Evolutionary conservation across 2,113 vertebrate species (phyloP), one percentile per base, ranked within the genome.

Genomic region (Halichoerus grypus): DNA sequence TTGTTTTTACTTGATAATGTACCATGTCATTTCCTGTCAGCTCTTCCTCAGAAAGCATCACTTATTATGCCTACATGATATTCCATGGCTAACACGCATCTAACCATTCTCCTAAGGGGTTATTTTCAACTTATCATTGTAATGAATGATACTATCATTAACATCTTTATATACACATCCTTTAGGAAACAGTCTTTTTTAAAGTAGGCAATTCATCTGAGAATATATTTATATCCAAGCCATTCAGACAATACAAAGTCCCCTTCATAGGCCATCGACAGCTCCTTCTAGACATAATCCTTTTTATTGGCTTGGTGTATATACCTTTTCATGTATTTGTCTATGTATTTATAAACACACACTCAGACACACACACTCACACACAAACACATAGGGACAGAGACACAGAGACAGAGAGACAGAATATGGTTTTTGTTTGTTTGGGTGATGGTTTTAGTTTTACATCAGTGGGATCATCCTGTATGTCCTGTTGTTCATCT

Each of bases 1-100:
- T 46, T 94, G 36, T 19, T 67, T 89, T 97, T 19, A 81, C 39
- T 59, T 81, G 65, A 36, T 85, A 81, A 86, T n/a, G 39, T 77
- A 53, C 26, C 11, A 1, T 82, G 59, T 55, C 49, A 82, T 76
- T 63, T 91, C 31, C 76, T 63, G 15, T 77, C 42, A 63, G 39
- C 26, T 77, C 22, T 84, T 79, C 57, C 67, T 92, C 42, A 77
- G 36, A 92, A 88, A 83, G 61, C 24, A 83, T 36, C 67, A 31
- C 12, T 81, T 80, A 46, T n/a, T 33, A 7, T 24, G 5, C 55
- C 42, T 86, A 15, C 26, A 24, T 90, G 63, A 51, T 67, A 49
- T 65, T 82, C 18, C 18, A 18, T 42, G 49, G n/a, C 26, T 61
- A 95, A 42, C 28, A 55, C 14, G 1, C n/a, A 36, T 59, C 13